Percentiles rank a stretch among this genome's conserved stretches.
Evolutionary conservation across 2,113 vertebrate species (phyloP).

Genomic region (Formicarius rufipectus): DNA sequence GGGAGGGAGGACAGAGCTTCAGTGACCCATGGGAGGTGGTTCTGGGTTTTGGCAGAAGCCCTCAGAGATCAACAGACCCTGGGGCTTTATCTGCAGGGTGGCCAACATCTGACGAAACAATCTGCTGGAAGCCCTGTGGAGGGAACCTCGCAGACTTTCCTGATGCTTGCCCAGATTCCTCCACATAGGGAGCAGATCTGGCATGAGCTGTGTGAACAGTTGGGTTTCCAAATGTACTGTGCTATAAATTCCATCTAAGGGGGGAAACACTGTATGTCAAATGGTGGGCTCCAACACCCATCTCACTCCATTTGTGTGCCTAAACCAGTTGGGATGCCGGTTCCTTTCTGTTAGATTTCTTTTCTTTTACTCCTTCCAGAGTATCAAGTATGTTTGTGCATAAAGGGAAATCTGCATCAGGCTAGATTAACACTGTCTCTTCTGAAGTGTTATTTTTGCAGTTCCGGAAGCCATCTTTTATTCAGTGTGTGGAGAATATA

Average conservation of each 20-base stretch:
- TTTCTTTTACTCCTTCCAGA: background rate
- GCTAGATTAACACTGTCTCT: accelerated
- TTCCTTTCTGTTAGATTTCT: background rate
- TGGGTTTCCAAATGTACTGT: background rate
- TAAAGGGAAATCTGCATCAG: background rate
- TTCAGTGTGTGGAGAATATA: accelerated
- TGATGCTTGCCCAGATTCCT: background rate
- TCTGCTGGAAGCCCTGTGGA: background rate
- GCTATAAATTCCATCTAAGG: background rate
- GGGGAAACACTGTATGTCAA: background rate
- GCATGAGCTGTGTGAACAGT: background rate
- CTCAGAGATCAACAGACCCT: background rate
- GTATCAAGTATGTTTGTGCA: background rate
- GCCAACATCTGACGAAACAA: slow-evolving; percentile 21
- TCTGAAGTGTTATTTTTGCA: background rate
- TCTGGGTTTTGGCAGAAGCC: background rate
- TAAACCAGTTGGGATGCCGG: background rate
- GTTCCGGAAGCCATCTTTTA: background rate
- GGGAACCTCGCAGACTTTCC: background rate
- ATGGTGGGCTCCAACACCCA: background rate
- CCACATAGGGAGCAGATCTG: background rate
- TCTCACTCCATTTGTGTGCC: background rate
- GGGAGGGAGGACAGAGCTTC: background rate
- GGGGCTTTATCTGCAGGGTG: background rate
- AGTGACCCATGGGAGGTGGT: background rate